Evolutionary conservation across 2,113 vertebrate species (phyloP).

Genomic region (Aepyceros melampus): DNA sequence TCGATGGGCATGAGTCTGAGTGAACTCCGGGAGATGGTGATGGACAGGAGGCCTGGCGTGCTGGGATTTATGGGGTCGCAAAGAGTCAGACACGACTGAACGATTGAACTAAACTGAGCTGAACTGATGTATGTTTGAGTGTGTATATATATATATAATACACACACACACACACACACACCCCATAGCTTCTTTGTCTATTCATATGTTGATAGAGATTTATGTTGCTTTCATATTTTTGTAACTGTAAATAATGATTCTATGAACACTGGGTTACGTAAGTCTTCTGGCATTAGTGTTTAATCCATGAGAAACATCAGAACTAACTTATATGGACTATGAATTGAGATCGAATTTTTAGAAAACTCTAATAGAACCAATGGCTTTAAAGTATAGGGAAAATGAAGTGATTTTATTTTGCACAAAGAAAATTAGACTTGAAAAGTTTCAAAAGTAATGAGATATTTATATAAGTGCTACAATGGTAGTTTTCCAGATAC

Average conservation of each 20-base stretch:
- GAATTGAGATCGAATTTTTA: neutral
- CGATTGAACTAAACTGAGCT: no score
- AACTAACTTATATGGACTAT: neutral
- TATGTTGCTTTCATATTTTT: neutral
- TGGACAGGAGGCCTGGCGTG: no score
- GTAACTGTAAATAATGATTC: neutral
- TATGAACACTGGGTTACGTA: neutral
- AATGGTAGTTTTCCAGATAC: neutral
- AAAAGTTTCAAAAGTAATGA: neutral
- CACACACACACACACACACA: rapidly evolving
- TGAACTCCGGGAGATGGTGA: no score
- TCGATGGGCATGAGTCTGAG: no score
- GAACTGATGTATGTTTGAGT: no score
- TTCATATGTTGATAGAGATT: neutral
- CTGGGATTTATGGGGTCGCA: no score
- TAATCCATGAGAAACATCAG: neutral
- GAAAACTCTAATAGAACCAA: neutral
- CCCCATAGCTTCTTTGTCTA: neutral
- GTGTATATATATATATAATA: no score
- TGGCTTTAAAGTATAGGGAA: neutral
- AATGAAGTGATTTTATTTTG: neutral
- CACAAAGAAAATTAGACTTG: neutral
- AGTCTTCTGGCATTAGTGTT: neutral
- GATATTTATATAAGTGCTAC: neutral
- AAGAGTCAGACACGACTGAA: no score